Percentiles rank a stretch among this genome's conserved stretches.
These are phyloP conservation scores for Cantharis rustica DNA, from an alignment of 2,888 invertebrate species.

Conservation along the genomic window DNA sequence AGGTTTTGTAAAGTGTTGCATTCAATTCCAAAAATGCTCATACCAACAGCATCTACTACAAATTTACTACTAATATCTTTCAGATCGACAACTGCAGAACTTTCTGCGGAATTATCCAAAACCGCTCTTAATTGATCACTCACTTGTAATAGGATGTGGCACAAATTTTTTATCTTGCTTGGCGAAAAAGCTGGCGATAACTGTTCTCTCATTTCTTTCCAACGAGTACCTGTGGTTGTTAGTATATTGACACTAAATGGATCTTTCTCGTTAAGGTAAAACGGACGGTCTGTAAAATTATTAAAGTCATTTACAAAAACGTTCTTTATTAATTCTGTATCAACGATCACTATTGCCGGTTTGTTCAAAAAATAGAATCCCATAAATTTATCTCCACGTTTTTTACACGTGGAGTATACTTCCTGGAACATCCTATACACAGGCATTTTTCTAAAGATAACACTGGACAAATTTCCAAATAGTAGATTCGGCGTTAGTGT, in stretches of 20 bases:
- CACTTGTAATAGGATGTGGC: slow-evolving; percentile 29
- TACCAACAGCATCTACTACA: not conserved
- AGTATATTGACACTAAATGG: not conserved
- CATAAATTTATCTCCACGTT: not conserved
- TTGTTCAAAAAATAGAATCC: not conserved
- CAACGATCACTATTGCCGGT: not conserved
- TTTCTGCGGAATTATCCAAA: not conserved
- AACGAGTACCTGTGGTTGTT: not conserved
- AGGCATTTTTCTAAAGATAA: not conserved
- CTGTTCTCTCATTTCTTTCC: not conserved
- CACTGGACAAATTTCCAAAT: not conserved
- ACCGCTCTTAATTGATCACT: not conserved
- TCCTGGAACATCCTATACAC: not conserved
- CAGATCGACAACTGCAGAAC: not conserved
- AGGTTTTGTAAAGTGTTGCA: not conserved
- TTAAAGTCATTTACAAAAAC: not conserved
- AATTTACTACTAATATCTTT: not conserved
- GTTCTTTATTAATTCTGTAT: not conserved
- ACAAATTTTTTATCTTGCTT: not conserved
- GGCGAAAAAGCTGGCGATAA: not conserved
- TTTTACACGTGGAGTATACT: not conserved
- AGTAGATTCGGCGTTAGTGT: not conserved
- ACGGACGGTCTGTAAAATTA: not conserved
- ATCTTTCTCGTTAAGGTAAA: not conserved
- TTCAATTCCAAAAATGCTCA: not conserved